phyloP scores from a whole-genome alignment of 2,113 vertebrate species.

The Tragelaphus imberbis region DNA sequence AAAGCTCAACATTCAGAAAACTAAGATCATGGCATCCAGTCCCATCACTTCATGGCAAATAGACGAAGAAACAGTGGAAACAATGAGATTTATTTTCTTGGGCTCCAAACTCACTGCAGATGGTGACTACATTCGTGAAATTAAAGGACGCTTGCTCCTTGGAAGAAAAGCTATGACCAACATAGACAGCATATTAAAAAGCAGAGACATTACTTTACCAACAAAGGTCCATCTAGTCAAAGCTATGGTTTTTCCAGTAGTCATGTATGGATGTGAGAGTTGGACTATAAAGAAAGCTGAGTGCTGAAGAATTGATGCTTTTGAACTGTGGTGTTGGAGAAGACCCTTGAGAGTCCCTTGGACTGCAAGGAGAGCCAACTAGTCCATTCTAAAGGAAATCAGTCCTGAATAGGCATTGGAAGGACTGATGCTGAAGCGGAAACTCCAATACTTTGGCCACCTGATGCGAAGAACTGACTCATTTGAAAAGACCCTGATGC shows the following conservation, averaged over 20 bases:
- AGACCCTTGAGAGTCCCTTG: not conserved
- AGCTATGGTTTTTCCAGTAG: not conserved
- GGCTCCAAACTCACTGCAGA: not conserved
- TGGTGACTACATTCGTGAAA: not conserved
- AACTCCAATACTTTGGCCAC: not conserved
- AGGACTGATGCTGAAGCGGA: not conserved
- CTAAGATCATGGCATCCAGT: not conserved
- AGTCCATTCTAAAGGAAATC: not conserved
- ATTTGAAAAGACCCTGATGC: not conserved
- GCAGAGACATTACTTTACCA: not conserved
- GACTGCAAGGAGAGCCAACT: not conserved
- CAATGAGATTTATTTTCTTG: not conserved
- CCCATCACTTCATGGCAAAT: not conserved
- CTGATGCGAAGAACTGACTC: not conserved
- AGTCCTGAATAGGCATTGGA: not conserved
- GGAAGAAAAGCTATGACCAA: not conserved
- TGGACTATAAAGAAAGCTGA: not conserved
- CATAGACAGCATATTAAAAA: not conserved
- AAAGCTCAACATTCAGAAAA: not conserved
- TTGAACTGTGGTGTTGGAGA: not conserved
- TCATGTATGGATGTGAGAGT: not conserved
- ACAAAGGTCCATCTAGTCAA: not conserved
- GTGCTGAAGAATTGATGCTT: not conserved
- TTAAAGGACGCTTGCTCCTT: not conserved
- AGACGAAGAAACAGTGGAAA: not conserved